Conservation (phyloP, 2,797 vertebrate genomes). For the Lophotriccus pileatus region DNA sequence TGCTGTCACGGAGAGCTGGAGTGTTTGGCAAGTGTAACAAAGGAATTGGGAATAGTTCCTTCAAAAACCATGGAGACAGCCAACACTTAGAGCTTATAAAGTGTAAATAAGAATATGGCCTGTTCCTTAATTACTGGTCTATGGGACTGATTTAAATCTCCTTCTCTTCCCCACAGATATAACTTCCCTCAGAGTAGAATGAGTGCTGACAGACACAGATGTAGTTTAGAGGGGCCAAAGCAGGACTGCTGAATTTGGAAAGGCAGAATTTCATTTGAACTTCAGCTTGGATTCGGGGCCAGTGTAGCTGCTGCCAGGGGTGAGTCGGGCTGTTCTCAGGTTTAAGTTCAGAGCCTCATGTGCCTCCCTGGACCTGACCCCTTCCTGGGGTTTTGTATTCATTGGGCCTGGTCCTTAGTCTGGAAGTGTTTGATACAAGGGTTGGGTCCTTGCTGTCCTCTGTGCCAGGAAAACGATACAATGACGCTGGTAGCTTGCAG, state of each 20-base stretch:
- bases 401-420: rapidly evolving
- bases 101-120: not conserved
- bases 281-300: not conserved
- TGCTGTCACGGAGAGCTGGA: not conserved
- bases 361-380: not conserved
- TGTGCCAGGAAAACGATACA: not conserved
- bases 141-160: not conserved
- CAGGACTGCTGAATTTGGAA: not conserved
- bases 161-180: not conserved
- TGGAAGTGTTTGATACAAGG: rapidly evolving
- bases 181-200: not conserved
- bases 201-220: not conserved
- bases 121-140: not conserved
- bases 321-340: not conserved
- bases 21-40: not conserved
- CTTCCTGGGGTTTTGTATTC: not conserved
- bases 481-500: not conserved
- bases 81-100: not conserved
- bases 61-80: not conserved
- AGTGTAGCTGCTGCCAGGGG: not conserved
- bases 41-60: not conserved
- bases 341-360: not conserved
- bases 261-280: not conserved
- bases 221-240: not conserved
- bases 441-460: not conserved